These are phyloP conservation scores for Phalangium opilio DNA, from an alignment of 2,888 invertebrate genomes.

Conservation along the genomic window DNA sequence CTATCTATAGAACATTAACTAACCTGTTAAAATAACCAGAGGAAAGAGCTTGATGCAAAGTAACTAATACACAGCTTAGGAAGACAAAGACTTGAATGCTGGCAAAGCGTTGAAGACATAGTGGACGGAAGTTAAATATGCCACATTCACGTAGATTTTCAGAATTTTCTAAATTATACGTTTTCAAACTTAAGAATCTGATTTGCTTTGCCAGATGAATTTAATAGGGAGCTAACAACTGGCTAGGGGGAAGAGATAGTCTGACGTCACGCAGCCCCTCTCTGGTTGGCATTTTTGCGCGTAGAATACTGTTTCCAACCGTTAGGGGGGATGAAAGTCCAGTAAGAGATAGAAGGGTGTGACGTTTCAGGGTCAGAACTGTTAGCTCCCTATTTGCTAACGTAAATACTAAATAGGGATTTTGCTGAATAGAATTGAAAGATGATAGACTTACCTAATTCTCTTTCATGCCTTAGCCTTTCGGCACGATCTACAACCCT, in stretches of 20 bases:
- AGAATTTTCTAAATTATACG: not conserved
- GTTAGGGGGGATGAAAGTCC: too few relatives aligned
- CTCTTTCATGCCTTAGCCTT: not conserved
- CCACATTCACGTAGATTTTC: slow-evolving; percentile 52
- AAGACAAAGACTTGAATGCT: slow-evolving; percentile 80
- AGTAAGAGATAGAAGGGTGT: too few relatives aligned
- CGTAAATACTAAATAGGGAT: too few relatives aligned
- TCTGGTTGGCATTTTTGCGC: too few relatives aligned
- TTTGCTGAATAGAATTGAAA: too few relatives aligned
- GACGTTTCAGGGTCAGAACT: too few relatives aligned
- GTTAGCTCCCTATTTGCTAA: too few relatives aligned
- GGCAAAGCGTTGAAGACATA: slow-evolving; percentile 69
- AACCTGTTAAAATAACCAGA: slow-evolving; percentile 71
- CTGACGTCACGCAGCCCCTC: too few relatives aligned
- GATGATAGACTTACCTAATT: not conserved
- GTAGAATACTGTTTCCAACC: too few relatives aligned
- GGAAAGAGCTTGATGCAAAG: slow-evolving; percentile 74
- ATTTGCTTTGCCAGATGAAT: too few relatives aligned
- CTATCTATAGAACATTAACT: not conserved
- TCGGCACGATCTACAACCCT: not conserved
- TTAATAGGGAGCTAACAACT: too few relatives aligned
- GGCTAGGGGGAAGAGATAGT: too few relatives aligned
- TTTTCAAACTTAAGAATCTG: not conserved
- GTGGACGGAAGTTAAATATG: slow-evolving; percentile 67
- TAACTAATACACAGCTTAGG: slow-evolving; percentile 73